phyloP scores from a whole-genome alignment of 1,140 invertebrate genomes.

The Monochamus saltuarius region DNA sequence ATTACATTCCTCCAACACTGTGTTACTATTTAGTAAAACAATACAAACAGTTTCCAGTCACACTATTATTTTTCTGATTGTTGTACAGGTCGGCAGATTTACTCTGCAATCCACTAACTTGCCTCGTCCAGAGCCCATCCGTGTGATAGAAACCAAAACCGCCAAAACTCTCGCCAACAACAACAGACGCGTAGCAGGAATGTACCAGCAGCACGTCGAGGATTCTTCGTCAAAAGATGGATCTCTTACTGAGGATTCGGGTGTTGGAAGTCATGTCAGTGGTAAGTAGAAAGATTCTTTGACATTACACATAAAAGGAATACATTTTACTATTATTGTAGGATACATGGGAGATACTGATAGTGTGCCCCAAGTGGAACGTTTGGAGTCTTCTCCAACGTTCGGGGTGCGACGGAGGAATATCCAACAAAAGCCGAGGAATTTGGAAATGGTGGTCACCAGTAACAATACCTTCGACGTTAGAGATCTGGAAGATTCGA shows the following conservation, averaged over 20 bases:
- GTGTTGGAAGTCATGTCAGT: constrained; percentile 61
- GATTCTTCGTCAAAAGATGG: constrained; percentile 55
- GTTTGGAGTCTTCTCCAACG: constrained; percentile 46
- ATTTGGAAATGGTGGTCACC: constrained; percentile 60
- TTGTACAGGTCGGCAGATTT: constrained; percentile 56
- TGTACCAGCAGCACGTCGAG: constrained; percentile 41
- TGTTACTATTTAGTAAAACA: neutral
- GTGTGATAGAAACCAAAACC: constrained; percentile 64
- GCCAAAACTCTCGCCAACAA: constrained; percentile 73
- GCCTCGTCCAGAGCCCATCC: constrained; percentile 69
- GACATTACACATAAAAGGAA: neutral
- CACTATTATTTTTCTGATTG: neutral
- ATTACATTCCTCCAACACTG: no score
- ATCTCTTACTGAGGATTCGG: constrained; percentile 62
- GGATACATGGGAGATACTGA: constrained; percentile 25
- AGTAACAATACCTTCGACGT: constrained; percentile 62
- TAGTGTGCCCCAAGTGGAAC: constrained; percentile 41
- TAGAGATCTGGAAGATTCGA: constrained; percentile 59
- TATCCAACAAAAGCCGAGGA: constrained; percentile 53
- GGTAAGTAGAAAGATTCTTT: constrained; percentile 29
- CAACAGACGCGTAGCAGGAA: constrained; percentile 53
- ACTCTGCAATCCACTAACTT: constrained; percentile 72
- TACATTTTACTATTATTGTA: constrained; percentile 3
- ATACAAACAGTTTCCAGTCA: neutral
- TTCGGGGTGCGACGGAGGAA: constrained; percentile 43